These are phyloP conservation scores for Alosa sapidissima DNA, from an alignment of 2,797 vertebrate species.

Conservation along the genomic window DNA sequence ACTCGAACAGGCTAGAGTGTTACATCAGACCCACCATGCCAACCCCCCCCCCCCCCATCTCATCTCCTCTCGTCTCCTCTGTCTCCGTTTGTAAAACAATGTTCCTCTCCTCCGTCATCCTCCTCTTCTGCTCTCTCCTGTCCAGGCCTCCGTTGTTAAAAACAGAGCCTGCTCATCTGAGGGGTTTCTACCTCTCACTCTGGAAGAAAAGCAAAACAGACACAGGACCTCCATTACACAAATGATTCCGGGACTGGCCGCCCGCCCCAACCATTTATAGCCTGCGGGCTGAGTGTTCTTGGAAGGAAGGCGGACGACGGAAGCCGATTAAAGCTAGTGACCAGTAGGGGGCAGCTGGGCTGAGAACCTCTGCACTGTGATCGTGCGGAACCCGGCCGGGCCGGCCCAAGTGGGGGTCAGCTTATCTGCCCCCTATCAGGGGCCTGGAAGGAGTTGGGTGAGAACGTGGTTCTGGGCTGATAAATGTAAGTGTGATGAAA, in stretches of 20 bases:
- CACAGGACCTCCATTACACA: background rate
- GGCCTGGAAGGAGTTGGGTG: too few species aligned
- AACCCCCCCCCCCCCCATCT: too few species aligned
- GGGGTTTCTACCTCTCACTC: background rate
- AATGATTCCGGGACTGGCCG: background rate
- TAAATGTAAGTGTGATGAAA: too few species aligned
- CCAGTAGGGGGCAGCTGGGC: background rate
- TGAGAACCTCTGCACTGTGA: background rate
- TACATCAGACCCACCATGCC: background rate
- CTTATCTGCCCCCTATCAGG: too few species aligned
- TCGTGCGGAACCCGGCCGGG: too few species aligned
- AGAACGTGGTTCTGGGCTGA: too few species aligned
- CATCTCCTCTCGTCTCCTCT: background rate
- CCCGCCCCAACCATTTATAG: background rate
- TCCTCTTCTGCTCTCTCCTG: background rate
- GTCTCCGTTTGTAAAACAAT: too few species aligned
- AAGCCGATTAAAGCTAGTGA: background rate
- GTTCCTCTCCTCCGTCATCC: background rate
- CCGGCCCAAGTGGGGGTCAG: too few species aligned
- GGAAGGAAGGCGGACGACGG: background rate
- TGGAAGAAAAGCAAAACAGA: background rate
- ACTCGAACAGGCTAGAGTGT: background rate
- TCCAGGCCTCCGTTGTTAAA: background rate
- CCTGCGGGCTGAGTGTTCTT: background rate
- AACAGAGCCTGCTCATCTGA: background rate